Evolutionary conservation across 1,140 invertebrate genomes (phyloP).

Genomic region (Drosophila carrolli): DNA sequence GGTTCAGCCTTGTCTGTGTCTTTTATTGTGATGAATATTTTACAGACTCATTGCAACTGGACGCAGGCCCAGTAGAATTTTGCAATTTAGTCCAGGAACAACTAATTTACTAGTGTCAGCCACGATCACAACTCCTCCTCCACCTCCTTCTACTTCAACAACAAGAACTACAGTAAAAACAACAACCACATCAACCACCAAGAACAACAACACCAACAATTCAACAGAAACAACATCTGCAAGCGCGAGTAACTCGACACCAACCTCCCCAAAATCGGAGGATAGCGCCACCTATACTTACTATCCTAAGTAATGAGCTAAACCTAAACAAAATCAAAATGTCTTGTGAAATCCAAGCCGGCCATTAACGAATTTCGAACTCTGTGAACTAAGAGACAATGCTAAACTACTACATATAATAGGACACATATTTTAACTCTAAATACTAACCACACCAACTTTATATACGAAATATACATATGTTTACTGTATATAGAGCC

Average conservation of each 20-base stretch:
- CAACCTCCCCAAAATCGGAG: constrained; percentile 68
- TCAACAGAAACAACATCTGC: constrained; percentile 51
- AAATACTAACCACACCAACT: constrained; percentile 35
- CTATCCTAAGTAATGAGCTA: constrained; percentile 66
- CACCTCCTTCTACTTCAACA: constrained; percentile 37
- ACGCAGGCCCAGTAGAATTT: constrained; percentile 83
- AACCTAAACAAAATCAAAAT: constrained; percentile 27
- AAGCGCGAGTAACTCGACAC: constrained; percentile 46
- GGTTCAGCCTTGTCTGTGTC: constrained; percentile 30
- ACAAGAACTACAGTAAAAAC: constrained; percentile 28
- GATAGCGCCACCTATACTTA: constrained; percentile 53
- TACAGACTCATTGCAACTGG: constrained; percentile 82
- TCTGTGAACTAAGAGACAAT: constrained; percentile 26
- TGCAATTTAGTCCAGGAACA: constrained; percentile 78
- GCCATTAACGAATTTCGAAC: constrained; percentile 73
- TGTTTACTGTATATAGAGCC: constrained; percentile 36
- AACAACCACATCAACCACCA: constrained; percentile 39
- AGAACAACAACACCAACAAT: constrained; percentile 52
- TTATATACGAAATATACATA: constrained; percentile 7
- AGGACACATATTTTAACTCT: constrained; percentile 29
- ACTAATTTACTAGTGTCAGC: constrained; percentile 66
- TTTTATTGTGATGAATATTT: constrained; percentile 60
- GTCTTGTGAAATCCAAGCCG: constrained; percentile 59
- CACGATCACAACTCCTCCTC: constrained; percentile 45
- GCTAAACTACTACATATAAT: constrained; percentile 30